phyloP scores from a whole-genome alignment of 2,113 vertebrate species.

The Otocyon megalotis region DNA sequence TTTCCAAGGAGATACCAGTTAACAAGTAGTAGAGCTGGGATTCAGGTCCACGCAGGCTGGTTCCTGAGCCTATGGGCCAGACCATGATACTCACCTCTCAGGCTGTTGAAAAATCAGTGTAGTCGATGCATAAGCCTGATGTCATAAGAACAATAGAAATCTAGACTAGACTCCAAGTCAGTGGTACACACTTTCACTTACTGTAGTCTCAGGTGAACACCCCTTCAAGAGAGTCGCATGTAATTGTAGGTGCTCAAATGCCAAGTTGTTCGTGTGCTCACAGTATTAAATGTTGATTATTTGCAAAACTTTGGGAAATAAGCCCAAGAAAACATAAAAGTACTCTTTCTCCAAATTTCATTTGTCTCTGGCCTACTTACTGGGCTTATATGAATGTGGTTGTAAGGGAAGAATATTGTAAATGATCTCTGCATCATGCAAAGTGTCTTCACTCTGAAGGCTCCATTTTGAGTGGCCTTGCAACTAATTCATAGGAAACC shows the following conservation, averaged over 20 bases:
- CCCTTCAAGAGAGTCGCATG: neutral
- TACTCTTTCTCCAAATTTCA: neutral
- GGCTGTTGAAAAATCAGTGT: neutral
- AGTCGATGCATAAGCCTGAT: neutral
- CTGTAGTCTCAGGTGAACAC: neutral
- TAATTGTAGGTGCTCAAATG: neutral
- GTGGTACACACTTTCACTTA: neutral
- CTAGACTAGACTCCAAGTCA: neutral
- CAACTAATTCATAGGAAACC: neutral
- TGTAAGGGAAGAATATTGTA: neutral
- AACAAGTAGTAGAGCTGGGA: neutral
- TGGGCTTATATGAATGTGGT: neutral
- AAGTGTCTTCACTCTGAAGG: neutral
- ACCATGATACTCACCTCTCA: neutral
- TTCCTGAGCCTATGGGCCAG: neutral
- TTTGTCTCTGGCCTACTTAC: neutral
- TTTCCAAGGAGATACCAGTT: neutral
- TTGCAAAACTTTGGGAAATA: constrained; percentile 14
- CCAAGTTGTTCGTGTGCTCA: neutral
- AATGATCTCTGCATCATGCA: neutral
- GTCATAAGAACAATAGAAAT: neutral
- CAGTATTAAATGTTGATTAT: neutral
- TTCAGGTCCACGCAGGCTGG: neutral
- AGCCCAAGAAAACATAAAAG: neutral
- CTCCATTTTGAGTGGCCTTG: neutral